These are phyloP conservation scores for Melanerpes formicivorus DNA, from an alignment of 2,113 vertebrate species.

Conservation along the genomic window DNA sequence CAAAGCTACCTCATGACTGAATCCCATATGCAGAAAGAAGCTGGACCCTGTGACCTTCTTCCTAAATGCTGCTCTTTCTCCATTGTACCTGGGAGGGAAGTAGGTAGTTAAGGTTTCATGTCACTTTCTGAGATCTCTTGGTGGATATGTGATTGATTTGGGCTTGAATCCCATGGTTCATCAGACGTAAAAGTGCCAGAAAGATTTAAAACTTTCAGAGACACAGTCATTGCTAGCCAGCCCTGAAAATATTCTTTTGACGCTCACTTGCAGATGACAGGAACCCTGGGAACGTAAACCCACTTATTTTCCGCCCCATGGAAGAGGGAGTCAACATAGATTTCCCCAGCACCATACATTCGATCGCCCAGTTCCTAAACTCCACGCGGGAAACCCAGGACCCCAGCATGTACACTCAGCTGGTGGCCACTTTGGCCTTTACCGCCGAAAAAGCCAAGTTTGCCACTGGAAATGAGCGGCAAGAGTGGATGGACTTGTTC, in stretches of 20 bases:
- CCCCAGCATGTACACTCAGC: constrained; percentile 83
- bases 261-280: constrained; percentile 96
- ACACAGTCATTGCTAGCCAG: constrained; percentile 24
- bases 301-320: constrained; percentile 84
- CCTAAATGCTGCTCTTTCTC: not conserved
- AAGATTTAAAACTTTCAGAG: not conserved
- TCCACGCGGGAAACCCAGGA: constrained; percentile 84
- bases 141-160: not conserved
- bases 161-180: accelerated
- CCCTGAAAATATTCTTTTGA: constrained; percentile 90
- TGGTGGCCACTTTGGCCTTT: constrained; percentile 96
- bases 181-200: not conserved
- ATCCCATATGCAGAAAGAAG: not conserved
- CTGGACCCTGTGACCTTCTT: not conserved
- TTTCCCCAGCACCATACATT: constrained; percentile 89
- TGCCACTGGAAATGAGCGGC: constrained; percentile 86
- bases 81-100: accelerated
- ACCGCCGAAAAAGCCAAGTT: constrained; percentile 97
- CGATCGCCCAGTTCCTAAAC: constrained; percentile 88
- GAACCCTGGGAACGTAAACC: constrained; percentile 78
- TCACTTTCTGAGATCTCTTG: not conserved
- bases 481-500: constrained; percentile 95
- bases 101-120: not conserved
- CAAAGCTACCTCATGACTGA: not conserved
- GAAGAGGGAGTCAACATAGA: constrained; percentile 86